A percentile compares a stretch with the other conserved stretches of the same genome.
Conservation (phyloP, 1,140 invertebrate species). For the Sminthurides bifidus region DNA sequence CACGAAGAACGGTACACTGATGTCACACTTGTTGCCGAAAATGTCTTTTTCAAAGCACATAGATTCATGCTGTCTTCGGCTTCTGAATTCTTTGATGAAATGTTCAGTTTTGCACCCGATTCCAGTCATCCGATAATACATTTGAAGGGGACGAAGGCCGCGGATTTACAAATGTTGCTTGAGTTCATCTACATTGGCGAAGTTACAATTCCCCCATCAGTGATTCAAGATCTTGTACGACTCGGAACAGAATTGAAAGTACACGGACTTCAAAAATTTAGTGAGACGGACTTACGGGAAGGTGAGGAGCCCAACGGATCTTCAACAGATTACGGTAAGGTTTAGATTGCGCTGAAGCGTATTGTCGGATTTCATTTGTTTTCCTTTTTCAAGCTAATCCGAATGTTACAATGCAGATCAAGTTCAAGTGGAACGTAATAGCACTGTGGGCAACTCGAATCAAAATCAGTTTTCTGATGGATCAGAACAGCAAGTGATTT, state of each 20-base stretch:
- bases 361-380: background rate
- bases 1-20: slow-evolving; percentile 21
- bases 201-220: slow-evolving; percentile 20
- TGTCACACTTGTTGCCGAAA: slow-evolving; percentile 23
- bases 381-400: background rate
- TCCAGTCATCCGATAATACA: slow-evolving; percentile 23
- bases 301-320: no score
- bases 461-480: no score
- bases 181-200: slow-evolving; percentile 28
- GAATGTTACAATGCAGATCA: no score
- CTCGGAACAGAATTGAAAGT: slow-evolving; percentile 23
- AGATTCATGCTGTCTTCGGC: slow-evolving; percentile 23
- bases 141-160: slow-evolving; percentile 20
- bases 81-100: slow-evolving; percentile 26
- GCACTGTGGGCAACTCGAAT: background rate
- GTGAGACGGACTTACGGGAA: no score
- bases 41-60: slow-evolving; percentile 25
- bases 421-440: no score
- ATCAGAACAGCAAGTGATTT: no score
- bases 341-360: slow-evolving; percentile 7
- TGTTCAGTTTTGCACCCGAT: slow-evolving; percentile 21
- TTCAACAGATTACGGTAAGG: slow-evolving; percentile 15
- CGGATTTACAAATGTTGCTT: slow-evolving; percentile 17
- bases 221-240: slow-evolving; percentile 16
- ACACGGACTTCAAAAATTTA: slow-evolving; percentile 15